Base-by-base conservation (phyloP, 1,140 invertebrate genomes). In the Oryctes rhinoceros region DNA sequence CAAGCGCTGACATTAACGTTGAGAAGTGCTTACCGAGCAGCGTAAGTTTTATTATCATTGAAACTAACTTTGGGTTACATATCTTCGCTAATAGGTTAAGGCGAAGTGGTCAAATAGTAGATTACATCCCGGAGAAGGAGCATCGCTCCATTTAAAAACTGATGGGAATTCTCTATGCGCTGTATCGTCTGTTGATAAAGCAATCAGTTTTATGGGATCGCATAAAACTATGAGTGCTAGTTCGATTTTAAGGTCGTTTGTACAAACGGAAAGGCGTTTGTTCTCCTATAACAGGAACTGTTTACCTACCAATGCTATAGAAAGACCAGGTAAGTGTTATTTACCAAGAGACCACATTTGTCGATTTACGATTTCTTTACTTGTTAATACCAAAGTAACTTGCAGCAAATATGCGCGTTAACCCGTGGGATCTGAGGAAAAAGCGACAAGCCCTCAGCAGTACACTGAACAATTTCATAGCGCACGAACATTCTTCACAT, bases 171-270 rank as follows among this genome's bases (percentile, higher is more conserved):
- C 92, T 0, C 82, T 92, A 0, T 93, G 92, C 83, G 90, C 90
- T 24, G 82, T 93, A 18, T 90, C 91, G 1, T 89, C 89, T 0
- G 88, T 92, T 0, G 92, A 93, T 85, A 90, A 90, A 80, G 91
- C 91, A 62, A 90, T 90, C 0, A 83, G 92, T 37, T 87, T 81
- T 24, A 76, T 78, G 24, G 47, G 47, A n/a, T 78, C 78, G 53
- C 67, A 48, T 11, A 78, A 82, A 76, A 76, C 37, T 0, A 65
- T 84, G 11, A 82, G 79, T 81, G 35, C 81, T 1, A 76, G 82
- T 76, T 47, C 13, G 6, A 47, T 76, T 20, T 11, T 76, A 44
- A 82, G 81, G 79, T 65, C 80, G 4, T 84, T 85, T 78, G 74
- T 11, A 3, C 74, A 76, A 47, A 18, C 3, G 10, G 44, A 48